These are phyloP conservation scores for Sardinella longiceps DNA, from an alignment of 2,797 vertebrate species.

Conservation along the genomic window DNA sequence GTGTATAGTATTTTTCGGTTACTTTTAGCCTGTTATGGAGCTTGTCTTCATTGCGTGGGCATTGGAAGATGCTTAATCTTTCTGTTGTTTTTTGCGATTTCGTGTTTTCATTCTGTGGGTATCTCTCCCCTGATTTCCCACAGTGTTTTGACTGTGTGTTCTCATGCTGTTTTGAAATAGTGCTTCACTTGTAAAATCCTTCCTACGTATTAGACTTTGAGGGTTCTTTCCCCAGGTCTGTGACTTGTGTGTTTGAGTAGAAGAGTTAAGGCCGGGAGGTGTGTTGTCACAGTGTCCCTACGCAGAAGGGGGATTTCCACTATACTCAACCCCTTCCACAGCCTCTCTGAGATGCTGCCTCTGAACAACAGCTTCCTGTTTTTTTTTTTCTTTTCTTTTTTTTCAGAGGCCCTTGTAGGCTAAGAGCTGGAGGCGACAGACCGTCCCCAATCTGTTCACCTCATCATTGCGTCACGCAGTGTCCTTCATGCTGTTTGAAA, in stretches of 20 bases:
- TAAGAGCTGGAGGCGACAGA: not conserved
- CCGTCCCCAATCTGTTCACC: not conserved
- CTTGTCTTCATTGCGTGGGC: too few species aligned
- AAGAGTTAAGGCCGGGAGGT: conserved; percentile 21
- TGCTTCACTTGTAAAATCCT: too few species aligned
- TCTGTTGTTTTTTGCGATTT: too few species aligned
- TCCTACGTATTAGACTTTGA: not conserved
- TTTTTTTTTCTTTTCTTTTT: conserved; percentile 58
- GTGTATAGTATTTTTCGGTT: not conserved
- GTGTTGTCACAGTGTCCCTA: conserved; percentile 13
- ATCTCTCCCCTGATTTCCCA: too few species aligned
- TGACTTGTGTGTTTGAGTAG: not conserved
- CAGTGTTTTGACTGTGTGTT: too few species aligned
- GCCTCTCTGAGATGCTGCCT: conserved; percentile 15
- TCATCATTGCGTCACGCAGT: not conserved
- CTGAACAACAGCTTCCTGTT: conserved; percentile 48
- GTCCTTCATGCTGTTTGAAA: not conserved
- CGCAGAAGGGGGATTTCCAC: conserved; percentile 44
- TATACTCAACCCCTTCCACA: not conserved
- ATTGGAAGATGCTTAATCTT: too few species aligned
- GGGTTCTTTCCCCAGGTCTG: not conserved
- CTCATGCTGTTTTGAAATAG: too few species aligned
- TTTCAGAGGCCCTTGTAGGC: conserved; percentile 16
- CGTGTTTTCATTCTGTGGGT: too few species aligned
- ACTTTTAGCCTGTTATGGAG: too few species aligned